Base-by-base conservation (phyloP, 2,113 vertebrate species). In the Gasterosteus aculeatus region DNA sequence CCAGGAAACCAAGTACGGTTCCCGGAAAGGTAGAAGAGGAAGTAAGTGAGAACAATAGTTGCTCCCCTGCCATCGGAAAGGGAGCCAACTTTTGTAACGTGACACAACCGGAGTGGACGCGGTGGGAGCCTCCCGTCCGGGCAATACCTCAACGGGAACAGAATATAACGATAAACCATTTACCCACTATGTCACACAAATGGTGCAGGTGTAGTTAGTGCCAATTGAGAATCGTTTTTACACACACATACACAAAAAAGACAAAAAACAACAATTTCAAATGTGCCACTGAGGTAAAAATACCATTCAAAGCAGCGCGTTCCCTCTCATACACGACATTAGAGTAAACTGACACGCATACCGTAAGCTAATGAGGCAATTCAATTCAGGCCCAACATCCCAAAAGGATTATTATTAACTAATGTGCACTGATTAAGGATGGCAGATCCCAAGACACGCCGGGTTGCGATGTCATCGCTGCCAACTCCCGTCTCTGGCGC, bases 1-100 rank as follows among this genome's bases (percentile, higher is more conserved):
- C 49, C 9, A 5, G 35, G 42, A 42, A 44, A 57, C 29, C 62
- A 33, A 67, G 47, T 26, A 31, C 68, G 42, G 39, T 39, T 33
- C 15, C 15, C 1, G 29, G 22, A 44, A 60, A 65, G 47, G 54
- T 3, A 56, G 29, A 65, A 56, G 7, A 22, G 71, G 69, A 76
- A 72, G 35, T 57, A 41, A 47, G 39, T 54, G 9, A 70, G 54
- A 78, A 78, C 62, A 76, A 79, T 11, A 59, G 26, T 78, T 82
- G 59, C 72, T 78, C 63, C 59, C 57, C 35, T 49, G 51, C 56
- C 19, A 19, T 67, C 56, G 73, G 65, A 72, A 77, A 35, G 9
- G 1, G 41, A 63, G 38, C 2, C 0, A 4, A 15, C 57, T 69
- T 80, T 47, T 83, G 42, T 75, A 35, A 70, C 47, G 41, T 69